Conservation (phyloP, 2,888 invertebrate genomes). For the Apodemia hepburni region DNA sequence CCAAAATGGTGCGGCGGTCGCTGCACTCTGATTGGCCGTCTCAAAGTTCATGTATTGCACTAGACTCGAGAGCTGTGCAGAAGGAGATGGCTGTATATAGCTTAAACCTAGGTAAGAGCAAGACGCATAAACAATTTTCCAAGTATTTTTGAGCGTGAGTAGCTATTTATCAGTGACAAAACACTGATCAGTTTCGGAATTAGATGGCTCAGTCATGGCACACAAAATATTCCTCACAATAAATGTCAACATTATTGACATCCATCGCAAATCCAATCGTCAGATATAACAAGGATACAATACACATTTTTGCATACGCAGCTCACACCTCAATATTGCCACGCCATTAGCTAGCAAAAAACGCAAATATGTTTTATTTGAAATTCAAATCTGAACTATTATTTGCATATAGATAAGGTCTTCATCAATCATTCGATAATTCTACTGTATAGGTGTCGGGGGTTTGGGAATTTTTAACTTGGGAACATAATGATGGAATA, state of each 20-base stretch:
- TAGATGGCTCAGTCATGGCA: too few relatives aligned
- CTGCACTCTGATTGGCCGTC: too few relatives aligned
- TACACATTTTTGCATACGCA: constrained; percentile 55
- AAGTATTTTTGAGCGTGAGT: too few relatives aligned
- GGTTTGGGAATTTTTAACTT: constrained; percentile 6
- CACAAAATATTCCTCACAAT: constrained; percentile 8
- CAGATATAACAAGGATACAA: constrained; percentile 37
- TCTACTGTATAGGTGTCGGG: constrained; percentile 20
- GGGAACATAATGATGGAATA: neutral
- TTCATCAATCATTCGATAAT: constrained; percentile 53
- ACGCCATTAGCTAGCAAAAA: constrained; percentile 65
- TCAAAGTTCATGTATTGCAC: too few relatives aligned
- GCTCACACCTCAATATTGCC: constrained; percentile 41
- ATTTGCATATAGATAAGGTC: constrained; percentile 75
- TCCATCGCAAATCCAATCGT: constrained; percentile 55
- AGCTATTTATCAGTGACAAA: too few relatives aligned
- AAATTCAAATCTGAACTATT: constrained; percentile 67
- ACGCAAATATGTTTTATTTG: constrained; percentile 64
- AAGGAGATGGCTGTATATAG: too few relatives aligned
- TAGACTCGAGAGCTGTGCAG: too few relatives aligned
- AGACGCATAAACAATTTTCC: too few relatives aligned
- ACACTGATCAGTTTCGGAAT: too few relatives aligned
- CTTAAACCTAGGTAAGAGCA: too few relatives aligned
- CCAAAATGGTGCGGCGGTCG: too few relatives aligned
- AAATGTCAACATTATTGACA: constrained; percentile 46